phyloP scores from a whole-genome alignment of 2,113 vertebrate genomes.

The Cololabis saira region DNA sequence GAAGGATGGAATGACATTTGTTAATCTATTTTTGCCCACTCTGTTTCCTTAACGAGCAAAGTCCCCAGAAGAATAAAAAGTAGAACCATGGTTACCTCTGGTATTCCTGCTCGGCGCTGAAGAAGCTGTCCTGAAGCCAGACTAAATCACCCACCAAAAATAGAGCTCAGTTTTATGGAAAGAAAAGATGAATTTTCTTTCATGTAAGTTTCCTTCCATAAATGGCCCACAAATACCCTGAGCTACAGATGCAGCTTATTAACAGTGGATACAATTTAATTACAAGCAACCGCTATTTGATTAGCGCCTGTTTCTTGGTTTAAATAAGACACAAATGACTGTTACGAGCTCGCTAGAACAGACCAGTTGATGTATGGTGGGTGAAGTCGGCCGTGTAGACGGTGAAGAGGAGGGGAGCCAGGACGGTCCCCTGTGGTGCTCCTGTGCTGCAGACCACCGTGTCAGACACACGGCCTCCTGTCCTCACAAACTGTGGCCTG shows the following conservation, averaged over 20 bases:
- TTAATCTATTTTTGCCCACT: slow-evolving; percentile 18
- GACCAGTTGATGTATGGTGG: background rate
- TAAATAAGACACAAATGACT: slow-evolving; percentile 11
- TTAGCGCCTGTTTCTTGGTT: slow-evolving; percentile 23
- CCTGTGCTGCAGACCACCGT: too few relatives aligned
- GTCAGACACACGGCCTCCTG: too few relatives aligned
- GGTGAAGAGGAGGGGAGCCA: too few relatives aligned
- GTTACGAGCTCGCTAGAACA: background rate
- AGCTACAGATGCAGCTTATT: slow-evolving; percentile 30
- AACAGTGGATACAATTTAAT: slow-evolving; percentile 31
- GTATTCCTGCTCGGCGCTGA: background rate
- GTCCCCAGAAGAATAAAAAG: too few relatives aligned
- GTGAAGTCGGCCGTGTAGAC: too few relatives aligned
- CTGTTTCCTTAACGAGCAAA: background rate
- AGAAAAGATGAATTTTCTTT: slow-evolving; percentile 19
- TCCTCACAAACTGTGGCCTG: too few relatives aligned
- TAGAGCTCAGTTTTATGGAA: background rate
- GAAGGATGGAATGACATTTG: slow-evolving; percentile 2
- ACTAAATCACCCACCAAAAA: background rate
- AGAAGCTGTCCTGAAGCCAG: background rate
- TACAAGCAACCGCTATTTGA: slow-evolving; percentile 31
- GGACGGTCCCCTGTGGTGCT: too few relatives aligned
- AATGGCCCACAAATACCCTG: background rate
- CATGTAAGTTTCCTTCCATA: background rate
- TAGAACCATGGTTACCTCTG: too few relatives aligned